Base-by-base conservation (phyloP, 2,888 invertebrate genomes). In the Drosophila ustulata region DNA sequence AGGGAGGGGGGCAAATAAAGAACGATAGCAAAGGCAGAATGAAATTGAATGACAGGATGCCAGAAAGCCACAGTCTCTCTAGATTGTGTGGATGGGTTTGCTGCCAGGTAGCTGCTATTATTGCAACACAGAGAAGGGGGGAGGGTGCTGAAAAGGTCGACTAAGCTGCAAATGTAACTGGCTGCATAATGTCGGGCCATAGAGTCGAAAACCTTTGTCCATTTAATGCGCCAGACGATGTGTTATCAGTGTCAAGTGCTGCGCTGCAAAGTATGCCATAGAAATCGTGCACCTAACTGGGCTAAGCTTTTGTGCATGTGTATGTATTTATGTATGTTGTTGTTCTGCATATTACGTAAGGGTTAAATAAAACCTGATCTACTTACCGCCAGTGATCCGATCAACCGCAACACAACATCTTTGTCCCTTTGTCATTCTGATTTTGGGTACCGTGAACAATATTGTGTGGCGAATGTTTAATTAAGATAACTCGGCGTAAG, bases 221-320 rank as follows among this genome's bases (percentile, higher is more conserved):
- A 78, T 66, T 77, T 82, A 85, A 83, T 88, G 88, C 88, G 75
- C 62, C 80, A 78, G 76, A 66, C 71, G 85, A 82, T 88, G 83
- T 82, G 71, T 71, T 89, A 89, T 89, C 89, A 89, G 90, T 89
- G 88, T 87, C 90, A 88, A 88, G 90, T 80, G 85, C 78, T 89
- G 85, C 80, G 75, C 78, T 65, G 58, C 49, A 83, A 78, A 80
- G 79, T 75, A 71, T 75, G 81, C 75, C 67, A 83, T 71, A 77
- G 70, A 72, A 81, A 69, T 68, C 66, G 66, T 53, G 64, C 56
- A 39, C 26, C 45, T 52, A 78, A 67, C 78, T 67, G 41, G 73
- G 63, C 56, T 56, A 67, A 71, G 52, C 45, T 53, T 57, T 56
- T 50, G 47, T 34, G 8, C 23, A 41, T 37, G n/a, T n/a, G 32